A percentile compares a stretch with the other conserved stretches of the same genome.
These are phyloP conservation scores for Sibirionetta formosa DNA, from an alignment of 2,797 vertebrate species.

Conservation along the genomic window DNA sequence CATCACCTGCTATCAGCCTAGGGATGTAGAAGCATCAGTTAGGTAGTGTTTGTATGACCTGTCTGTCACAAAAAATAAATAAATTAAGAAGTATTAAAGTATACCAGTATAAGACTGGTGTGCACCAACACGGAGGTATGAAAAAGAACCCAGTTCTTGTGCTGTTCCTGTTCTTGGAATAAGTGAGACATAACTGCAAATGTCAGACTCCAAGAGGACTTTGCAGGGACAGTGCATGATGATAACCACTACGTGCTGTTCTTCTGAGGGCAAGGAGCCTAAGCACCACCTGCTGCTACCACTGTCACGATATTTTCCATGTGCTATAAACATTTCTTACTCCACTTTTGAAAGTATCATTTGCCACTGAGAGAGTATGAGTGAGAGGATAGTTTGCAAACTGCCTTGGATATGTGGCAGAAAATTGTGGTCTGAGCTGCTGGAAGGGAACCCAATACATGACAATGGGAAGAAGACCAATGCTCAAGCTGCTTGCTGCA, in stretches of 20 bases:
- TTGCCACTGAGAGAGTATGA: neutral
- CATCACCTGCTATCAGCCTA: neutral
- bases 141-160: neutral
- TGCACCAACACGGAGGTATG: accelerated
- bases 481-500: neutral
- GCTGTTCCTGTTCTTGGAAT: neutral
- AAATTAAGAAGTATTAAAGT: too few species aligned
- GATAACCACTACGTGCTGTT: accelerated
- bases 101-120: neutral
- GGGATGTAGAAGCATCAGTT: neutral
- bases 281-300: neutral
- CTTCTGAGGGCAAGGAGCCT: neutral
- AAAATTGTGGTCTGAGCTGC: accelerated
- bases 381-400: neutral
- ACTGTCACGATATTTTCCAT: neutral
- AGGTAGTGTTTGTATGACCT: neutral
- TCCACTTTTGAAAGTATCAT: neutral
- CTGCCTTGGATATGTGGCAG: neutral
- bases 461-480: neutral
- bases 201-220: neutral
- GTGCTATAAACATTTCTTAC: neutral
- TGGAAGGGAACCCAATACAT: neutral
- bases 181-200: neutral
- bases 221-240: neutral
- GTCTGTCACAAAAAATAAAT: neutral